phyloP scores from a whole-genome alignment of 2,888 invertebrate species.

The Timandra comae region DNA sequence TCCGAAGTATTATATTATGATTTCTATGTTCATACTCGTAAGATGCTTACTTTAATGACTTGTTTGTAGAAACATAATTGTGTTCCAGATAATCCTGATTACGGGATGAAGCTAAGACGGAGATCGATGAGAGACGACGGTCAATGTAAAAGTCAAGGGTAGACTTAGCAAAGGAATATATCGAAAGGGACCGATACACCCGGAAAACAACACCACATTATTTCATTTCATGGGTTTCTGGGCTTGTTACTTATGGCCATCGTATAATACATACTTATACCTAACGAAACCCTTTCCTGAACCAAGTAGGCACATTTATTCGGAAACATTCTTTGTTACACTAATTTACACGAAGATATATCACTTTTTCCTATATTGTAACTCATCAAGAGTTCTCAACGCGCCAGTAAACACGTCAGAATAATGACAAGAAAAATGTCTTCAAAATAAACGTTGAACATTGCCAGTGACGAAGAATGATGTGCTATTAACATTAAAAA shows the following conservation, averaged over 20 bases:
- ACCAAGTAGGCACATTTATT: conserved; percentile 8
- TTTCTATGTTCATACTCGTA: conserved; percentile 15
- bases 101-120: conserved; percentile 36
- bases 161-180: conserved; percentile 12
- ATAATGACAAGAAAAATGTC: conserved; percentile 22
- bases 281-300: conserved; percentile 11
- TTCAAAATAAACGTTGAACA: conserved; percentile 22
- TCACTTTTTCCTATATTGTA: conserved; percentile 16
- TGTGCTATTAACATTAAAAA: conserved; percentile 24
- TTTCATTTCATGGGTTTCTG: conserved; percentile 13
- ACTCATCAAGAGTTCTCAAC: conserved; percentile 21
- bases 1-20: too few species aligned
- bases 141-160: conserved; percentile 12
- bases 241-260: conserved; percentile 12
- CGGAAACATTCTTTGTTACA: conserved; percentile 12
- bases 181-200: conserved; percentile 11
- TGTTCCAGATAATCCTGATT: conserved; percentile 56
- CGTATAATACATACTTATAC: conserved; percentile 1
- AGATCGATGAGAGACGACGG: conserved; percentile 23
- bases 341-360: conserved; percentile 21
- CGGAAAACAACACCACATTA: background rate
- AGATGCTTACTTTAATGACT: conserved; percentile 36
- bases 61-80: conserved; percentile 47
- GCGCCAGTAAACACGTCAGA: conserved; percentile 21
- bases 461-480: conserved; percentile 24